phyloP scores from a whole-genome alignment of 2,797 vertebrate genomes.

The Poecilia gillii region DNA sequence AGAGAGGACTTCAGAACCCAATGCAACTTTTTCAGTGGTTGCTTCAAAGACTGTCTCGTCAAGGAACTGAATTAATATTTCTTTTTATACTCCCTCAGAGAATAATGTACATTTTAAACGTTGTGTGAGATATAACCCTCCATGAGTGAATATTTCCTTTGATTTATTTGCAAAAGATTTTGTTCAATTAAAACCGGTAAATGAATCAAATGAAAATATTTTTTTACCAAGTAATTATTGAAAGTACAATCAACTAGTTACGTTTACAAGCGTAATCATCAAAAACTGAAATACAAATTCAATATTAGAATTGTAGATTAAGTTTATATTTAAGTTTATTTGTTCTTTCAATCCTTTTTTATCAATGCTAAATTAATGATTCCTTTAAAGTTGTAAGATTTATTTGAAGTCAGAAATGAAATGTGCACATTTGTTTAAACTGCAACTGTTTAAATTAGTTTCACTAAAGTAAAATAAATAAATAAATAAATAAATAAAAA shows the following conservation, averaged over 20 bases:
- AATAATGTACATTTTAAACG: neutral
- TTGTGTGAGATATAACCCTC: neutral
- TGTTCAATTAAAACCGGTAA: neutral
- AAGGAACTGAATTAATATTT: constrained; percentile 11
- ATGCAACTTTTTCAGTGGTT: constrained; percentile 28
- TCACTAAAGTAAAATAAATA: too few relatives aligned
- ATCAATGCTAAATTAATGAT: neutral
- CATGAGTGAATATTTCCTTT: neutral
- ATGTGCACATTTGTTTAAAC: neutral
- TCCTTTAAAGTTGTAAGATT: neutral
- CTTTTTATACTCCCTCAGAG: neutral
- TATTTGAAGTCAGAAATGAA: neutral
- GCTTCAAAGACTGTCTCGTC: constrained; percentile 25
- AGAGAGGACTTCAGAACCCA: constrained; percentile 20
- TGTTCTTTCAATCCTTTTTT: neutral
- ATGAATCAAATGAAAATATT: neutral
- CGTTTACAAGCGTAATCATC: neutral
- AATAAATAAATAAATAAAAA: too few relatives aligned
- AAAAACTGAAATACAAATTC: neutral
- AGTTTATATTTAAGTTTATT: neutral
- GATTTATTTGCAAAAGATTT: neutral
- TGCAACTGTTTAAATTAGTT: too few relatives aligned
- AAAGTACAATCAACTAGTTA: neutral
- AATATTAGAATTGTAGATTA: neutral
- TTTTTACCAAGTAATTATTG: neutral